phyloP scores from a whole-genome alignment of 2,888 invertebrate genomes.

The Agriotes lineatus region DNA sequence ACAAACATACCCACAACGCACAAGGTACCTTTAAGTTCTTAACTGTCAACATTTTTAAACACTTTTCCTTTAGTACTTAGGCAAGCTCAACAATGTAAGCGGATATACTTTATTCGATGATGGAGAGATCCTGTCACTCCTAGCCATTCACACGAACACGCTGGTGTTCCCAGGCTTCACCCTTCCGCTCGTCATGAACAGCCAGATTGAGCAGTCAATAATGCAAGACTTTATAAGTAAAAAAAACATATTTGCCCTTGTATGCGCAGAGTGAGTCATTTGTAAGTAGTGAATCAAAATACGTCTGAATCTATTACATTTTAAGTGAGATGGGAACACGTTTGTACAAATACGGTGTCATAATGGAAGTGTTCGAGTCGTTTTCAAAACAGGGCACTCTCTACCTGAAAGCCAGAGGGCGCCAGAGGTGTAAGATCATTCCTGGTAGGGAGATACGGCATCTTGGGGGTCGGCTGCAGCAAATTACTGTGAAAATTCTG shows the following conservation, averaged over 20 bases:
- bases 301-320: neutral
- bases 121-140: conserved; percentile 58
- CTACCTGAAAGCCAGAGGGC: conserved; percentile 78
- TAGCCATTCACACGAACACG: conserved; percentile 64
- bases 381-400: conserved; percentile 70
- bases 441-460: conserved; percentile 59
- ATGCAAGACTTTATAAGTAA: conserved; percentile 71
- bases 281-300: neutral
- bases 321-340: conserved; percentile 45
- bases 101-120: conserved; percentile 65
- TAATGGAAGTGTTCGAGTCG: conserved; percentile 77
- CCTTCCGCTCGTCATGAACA: conserved; percentile 74
- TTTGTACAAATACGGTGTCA: conserved; percentile 69
- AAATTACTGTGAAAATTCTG: conserved; percentile 75
- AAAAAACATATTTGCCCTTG: conserved; percentile 76
- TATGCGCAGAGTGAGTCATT: conserved; percentile 66
- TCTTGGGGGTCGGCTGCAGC: conserved; percentile 64
- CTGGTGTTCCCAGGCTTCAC: conserved; percentile 86
- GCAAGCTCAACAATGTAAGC: conserved; percentile 61
- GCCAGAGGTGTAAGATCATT: conserved; percentile 79
- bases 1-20: conserved; percentile 63
- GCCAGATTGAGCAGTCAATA: conserved; percentile 70
- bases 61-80: conserved; percentile 63
- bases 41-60: conserved; percentile 34
- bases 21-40: conserved; percentile 55